Evolutionary conservation across 2,888 invertebrate species (phyloP).

Genomic region (Acheta domesticus): DNA sequence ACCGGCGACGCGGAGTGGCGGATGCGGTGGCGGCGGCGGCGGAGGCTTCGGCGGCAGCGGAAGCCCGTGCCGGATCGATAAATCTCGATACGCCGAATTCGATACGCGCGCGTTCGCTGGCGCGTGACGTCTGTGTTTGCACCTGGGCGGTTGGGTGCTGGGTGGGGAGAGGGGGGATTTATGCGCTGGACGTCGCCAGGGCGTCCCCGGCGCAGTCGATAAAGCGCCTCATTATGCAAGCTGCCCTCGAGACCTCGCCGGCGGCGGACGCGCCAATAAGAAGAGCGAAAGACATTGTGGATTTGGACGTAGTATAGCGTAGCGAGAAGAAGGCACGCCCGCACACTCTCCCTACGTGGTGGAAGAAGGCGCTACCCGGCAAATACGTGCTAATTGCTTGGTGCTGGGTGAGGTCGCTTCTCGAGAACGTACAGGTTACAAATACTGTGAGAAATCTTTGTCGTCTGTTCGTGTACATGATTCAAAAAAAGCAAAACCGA

Average conservation of each 20-base stretch:
- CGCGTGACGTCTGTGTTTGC: conserved; percentile 3
- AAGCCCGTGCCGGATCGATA: not conserved
- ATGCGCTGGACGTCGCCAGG: not conserved
- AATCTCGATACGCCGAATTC: not conserved
- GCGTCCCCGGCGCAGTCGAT: not conserved
- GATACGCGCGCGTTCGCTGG: not conserved
- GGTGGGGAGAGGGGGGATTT: not conserved
- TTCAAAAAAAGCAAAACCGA: too few species aligned
- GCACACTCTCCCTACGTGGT: too few species aligned
- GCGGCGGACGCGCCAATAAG: not conserved
- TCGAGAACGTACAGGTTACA: too few species aligned
- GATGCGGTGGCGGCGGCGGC: not conserved
- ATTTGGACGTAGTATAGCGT: too few species aligned
- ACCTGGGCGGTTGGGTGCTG: not conserved
- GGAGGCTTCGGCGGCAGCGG: not conserved
- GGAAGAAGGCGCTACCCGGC: too few species aligned
- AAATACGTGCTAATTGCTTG: too few species aligned
- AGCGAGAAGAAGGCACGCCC: too few species aligned
- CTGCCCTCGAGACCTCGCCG: not conserved
- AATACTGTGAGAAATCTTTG: too few species aligned
- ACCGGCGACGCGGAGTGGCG: not conserved
- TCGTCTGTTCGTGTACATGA: too few species aligned
- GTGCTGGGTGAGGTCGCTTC: too few species aligned
- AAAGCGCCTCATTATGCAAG: not conserved
- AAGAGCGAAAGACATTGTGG: too few species aligned